Conservation (phyloP, 2,888 invertebrate species). For the Piscicola geometra region DNA sequence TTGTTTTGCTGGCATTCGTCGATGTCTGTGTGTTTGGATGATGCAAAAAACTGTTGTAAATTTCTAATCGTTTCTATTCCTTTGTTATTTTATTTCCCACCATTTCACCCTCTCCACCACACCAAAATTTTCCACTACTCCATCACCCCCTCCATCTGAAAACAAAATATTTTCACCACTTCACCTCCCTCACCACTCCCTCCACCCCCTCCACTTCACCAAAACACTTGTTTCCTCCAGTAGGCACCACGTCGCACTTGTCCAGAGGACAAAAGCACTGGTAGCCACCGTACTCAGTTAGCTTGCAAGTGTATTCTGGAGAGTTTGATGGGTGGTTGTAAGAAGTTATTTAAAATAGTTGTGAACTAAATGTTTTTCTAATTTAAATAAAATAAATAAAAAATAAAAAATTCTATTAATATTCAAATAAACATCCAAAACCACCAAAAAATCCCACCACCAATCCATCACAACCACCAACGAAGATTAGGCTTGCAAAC, state of each 20-base stretch:
- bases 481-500: slow-evolving; percentile 31
- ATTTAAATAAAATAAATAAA: not conserved
- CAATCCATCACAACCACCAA: slow-evolving; percentile 11
- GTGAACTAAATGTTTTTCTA: not conserved
- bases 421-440: not conserved
- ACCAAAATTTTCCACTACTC: too few relatives aligned
- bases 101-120: too few relatives aligned
- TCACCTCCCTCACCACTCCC: too few relatives aligned
- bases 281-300: slow-evolving; percentile 37
- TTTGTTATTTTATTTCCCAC: too few relatives aligned
- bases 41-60: not conserved
- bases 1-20: slow-evolving; percentile 41
- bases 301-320: slow-evolving; percentile 26
- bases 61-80: too few relatives aligned
- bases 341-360: too few relatives aligned
- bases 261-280: slow-evolving; percentile 38
- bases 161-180: too few relatives aligned
- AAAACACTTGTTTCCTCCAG: slow-evolving; percentile 39
- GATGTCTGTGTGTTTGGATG: slow-evolving; percentile 37
- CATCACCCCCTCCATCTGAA: too few relatives aligned
- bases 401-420: not conserved
- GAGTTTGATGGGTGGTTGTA: not conserved
- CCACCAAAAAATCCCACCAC: not conserved
- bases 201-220: slow-evolving; percentile 30
- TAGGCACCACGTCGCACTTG: slow-evolving; percentile 31